Conservation (phyloP, 2,113 vertebrate species). For the Cinclus mexicanus region DNA sequence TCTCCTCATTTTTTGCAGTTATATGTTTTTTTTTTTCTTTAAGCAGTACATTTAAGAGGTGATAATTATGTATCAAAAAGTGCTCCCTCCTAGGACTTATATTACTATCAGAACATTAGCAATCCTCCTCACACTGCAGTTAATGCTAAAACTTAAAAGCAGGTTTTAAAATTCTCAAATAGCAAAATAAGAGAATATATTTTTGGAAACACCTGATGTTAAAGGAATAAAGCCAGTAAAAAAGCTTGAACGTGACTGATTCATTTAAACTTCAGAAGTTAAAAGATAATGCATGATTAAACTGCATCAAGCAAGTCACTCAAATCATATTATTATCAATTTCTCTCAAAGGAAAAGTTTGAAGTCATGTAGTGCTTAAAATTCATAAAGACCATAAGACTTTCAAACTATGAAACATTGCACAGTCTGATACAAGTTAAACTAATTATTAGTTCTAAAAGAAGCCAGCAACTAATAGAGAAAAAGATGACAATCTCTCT, state of each 20-base stretch:
- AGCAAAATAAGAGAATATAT: not conserved
- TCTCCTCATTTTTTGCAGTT: not conserved
- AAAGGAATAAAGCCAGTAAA: not conserved
- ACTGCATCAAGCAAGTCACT: not conserved
- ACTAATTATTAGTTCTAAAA: not conserved
- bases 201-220: not conserved
- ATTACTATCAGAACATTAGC: not conserved
- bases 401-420: not conserved
- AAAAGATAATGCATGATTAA: not conserved
- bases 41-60: not conserved
- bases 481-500: not conserved
- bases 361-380: not conserved
- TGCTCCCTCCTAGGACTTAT: not conserved
- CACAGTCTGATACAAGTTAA: not conserved
- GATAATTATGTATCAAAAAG: not conserved
- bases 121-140: not conserved
- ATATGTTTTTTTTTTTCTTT: not conserved
- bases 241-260: not conserved
- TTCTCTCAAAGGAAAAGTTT: not conserved
- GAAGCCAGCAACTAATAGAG: not conserved
- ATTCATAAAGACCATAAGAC: not conserved
- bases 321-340: not conserved
- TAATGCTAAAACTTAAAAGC: not conserved
- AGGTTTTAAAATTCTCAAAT: not conserved
- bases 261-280: not conserved